Evolutionary conservation across 2,113 vertebrate species (phyloP).

Genomic region (Forbesichthys papilliferus): DNA sequence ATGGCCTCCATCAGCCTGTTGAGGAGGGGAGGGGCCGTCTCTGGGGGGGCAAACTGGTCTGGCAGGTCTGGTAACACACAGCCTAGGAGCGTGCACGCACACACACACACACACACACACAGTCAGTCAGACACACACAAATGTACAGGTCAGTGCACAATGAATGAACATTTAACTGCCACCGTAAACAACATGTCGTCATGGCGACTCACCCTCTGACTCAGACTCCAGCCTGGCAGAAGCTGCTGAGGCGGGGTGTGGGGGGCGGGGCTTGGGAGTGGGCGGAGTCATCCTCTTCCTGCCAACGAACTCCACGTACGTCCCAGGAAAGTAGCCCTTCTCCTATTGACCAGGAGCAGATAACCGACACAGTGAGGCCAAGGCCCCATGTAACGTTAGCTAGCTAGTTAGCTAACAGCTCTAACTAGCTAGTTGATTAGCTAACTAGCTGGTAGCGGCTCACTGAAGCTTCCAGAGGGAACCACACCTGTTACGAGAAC

Average conservation of each 20-base stretch:
- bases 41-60: constrained; percentile 91
- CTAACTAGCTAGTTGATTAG: no score
- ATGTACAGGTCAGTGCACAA: no score
- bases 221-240: constrained; percentile 68
- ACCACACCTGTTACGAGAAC: no score
- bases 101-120: not conserved
- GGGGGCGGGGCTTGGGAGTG: constrained; percentile 81
- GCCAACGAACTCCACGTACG: constrained; percentile 88
- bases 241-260: constrained; percentile 81
- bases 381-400: no score
- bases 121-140: no score
- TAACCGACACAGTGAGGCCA: not conserved
- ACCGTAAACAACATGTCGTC: no score
- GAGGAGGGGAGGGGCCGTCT: constrained; percentile 84
- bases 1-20: constrained; percentile 87
- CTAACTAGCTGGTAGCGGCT: no score
- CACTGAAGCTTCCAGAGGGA: no score
- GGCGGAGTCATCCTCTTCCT: constrained; percentile 82
- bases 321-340: constrained; percentile 87
- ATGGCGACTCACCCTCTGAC: constrained; percentile 47
- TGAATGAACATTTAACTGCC: no score
- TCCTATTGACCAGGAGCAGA: constrained; percentile 58
- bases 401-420: no score
- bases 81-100: constrained; percentile 59
- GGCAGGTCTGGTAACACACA: constrained; percentile 83